Evolutionary conservation across 2,113 vertebrate species (phyloP), one percentile per base, ranked within the genome.

Genomic region (Aegithalos caudatus): DNA sequence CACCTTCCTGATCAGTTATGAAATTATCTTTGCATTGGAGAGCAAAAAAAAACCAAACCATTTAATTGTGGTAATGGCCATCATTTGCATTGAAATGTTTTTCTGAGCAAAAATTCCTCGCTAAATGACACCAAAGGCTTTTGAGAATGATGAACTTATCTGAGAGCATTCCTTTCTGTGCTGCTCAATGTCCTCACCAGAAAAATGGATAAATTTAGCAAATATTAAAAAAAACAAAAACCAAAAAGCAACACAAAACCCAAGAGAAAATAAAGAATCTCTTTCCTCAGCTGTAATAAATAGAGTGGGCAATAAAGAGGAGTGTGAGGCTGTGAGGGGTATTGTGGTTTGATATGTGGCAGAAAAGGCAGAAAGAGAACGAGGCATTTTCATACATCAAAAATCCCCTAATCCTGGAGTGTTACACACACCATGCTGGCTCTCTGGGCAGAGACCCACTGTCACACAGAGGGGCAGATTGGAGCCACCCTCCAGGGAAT

Each of bases 131-230:
- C 62, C 91, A 54, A 60, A 90, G 71, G 89, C 91, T 96, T 94
- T 84, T 33, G 88, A 88, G 82, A 92, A 73, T 58, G 51, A 95
- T 94, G 78, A 84, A 94, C 78, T 91, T 80, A 47, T 78, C 60
- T 48, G 90, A 66, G 70, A 92, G 38, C 56, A 7, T 61, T 60
- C 73, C 83, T 80, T 72, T 76, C 86, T 44, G 10, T 67, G 79
- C 81, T 1, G 9, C 84, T 45, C 81, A 89, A 61, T 3, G 1
- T 89, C 66, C 15, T 86, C 28, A 27, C 37, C 57, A 92, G 91
- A 87, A 94, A 95, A 95, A 96, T 38, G 73, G 78, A 53, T 84
- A 77, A 95, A 97, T 94, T 87, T 90, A 96, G 62, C 45, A 87
- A 89, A 91, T 31, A 50, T 35, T 7, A 12, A 15, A 25, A 51